Evolutionary conservation across 2,797 vertebrate species (phyloP).

Genomic region (Scolopax bukidnonensis): DNA sequence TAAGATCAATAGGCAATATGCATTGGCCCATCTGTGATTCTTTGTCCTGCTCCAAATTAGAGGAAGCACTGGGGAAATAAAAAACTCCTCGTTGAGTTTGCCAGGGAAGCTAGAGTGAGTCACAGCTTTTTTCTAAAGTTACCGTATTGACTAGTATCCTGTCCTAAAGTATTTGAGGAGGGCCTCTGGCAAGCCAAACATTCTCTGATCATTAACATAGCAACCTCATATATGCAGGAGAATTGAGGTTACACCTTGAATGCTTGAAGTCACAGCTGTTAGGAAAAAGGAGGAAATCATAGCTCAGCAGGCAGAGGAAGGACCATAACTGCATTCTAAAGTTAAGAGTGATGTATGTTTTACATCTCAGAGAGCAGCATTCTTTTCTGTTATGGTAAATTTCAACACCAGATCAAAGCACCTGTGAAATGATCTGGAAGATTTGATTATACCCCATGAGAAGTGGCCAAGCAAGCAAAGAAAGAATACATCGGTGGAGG

Average conservation of each 20-base stretch:
- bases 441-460: neutral
- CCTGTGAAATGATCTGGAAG: neutral
- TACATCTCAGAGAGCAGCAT: neutral
- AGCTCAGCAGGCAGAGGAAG: neutral
- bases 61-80: neutral
- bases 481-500: neutral
- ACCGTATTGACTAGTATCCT: neutral
- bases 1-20: neutral
- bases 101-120: neutral
- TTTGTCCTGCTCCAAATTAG: neutral
- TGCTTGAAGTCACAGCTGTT: neutral
- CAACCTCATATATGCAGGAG: neutral
- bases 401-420: neutral
- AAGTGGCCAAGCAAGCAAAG: neutral
- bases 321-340: neutral
- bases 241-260: accelerated
- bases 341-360: neutral
- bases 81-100: neutral
- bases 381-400: neutral
- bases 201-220: neutral
- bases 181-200: neutral
- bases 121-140: neutral
- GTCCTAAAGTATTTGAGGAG: neutral
- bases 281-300: neutral
- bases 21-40: neutral